Percentiles rank a stretch among this genome's conserved stretches.
Evolutionary conservation across 1,140 invertebrate genomes (phyloP).

Genomic region (Nomia melanderi): DNA sequence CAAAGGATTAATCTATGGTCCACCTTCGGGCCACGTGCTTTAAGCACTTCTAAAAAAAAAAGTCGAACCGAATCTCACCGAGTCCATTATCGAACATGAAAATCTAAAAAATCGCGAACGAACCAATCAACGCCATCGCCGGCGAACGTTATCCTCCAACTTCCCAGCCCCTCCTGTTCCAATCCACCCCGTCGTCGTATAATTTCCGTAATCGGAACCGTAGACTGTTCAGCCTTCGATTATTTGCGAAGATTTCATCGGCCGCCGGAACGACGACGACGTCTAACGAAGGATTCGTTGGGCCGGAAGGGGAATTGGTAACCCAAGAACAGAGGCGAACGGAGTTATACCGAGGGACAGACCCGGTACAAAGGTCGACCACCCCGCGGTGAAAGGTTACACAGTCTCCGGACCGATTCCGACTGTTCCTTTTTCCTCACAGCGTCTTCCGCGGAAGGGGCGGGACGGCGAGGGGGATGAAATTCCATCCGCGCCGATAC

Average conservation of each 20-base stretch:
- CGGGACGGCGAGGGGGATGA: not conserved
- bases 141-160: too few relatives aligned
- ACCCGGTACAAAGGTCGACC: constrained; percentile 33
- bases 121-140: too few relatives aligned
- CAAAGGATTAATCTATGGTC: too few relatives aligned
- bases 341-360: not conserved
- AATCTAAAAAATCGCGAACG: too few relatives aligned
- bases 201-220: constrained; percentile 35
- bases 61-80: too few relatives aligned
- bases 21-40: too few relatives aligned
- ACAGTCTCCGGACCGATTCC: constrained; percentile 35
- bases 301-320: not conserved
- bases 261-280: not conserved
- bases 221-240: constrained; percentile 33
- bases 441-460: constrained; percentile 9
- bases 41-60: too few relatives aligned
- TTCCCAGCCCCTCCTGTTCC: too few relatives aligned
- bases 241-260: constrained; percentile 33
- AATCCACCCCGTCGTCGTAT: constrained; percentile 3
- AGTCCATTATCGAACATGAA: too few relatives aligned
- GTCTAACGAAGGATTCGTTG: constrained; percentile 12
- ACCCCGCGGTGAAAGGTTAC: constrained; percentile 24
- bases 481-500: constrained; percentile 21
- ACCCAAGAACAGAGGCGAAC: not conserved
- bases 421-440: constrained; percentile 25